Conservation (phyloP, 2,888 invertebrate species). For the Agonum fuliginosum region DNA sequence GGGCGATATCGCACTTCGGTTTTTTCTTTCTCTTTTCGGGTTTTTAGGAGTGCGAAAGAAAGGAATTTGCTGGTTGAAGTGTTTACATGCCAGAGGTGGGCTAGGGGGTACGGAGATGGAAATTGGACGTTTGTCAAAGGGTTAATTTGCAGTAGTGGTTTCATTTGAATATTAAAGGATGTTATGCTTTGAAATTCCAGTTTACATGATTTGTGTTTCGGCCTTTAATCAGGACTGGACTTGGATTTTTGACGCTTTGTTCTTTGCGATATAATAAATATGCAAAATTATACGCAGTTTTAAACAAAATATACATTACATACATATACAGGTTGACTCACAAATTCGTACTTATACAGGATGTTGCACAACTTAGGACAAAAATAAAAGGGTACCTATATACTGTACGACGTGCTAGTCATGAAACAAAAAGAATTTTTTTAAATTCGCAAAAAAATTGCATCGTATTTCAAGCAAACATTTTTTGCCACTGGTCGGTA, state of each 20-base stretch:
- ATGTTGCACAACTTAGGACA: too few relatives aligned
- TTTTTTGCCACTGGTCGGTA: too few relatives aligned
- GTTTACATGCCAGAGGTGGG: neutral
- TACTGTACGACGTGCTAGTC: too few relatives aligned
- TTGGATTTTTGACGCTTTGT: neutral
- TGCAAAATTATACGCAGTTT: neutral
- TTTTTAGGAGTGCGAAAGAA: neutral
- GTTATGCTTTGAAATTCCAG: neutral
- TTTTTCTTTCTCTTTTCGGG: conserved; percentile 16
- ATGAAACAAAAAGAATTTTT: neutral
- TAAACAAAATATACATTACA: too few relatives aligned
- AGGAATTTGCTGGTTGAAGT: conserved; percentile 5
- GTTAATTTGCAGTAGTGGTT: conserved; percentile 15
- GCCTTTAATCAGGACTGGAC: neutral
- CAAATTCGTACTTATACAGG: too few relatives aligned
- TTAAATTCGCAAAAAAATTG: neutral
- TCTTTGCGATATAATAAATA: neutral
- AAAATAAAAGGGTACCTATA: too few relatives aligned
- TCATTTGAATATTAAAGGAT: conserved; percentile 7
- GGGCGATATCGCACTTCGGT: neutral
- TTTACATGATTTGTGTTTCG: neutral
- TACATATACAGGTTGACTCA: too few relatives aligned
- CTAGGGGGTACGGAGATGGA: neutral
- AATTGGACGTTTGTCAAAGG: conserved; percentile 20
- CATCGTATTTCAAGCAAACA: too few relatives aligned